Evolutionary conservation across 1,140 invertebrate species (phyloP), one percentile per base, ranked within the genome.

Genomic region (Thaumetopoea pityocampa): DNA sequence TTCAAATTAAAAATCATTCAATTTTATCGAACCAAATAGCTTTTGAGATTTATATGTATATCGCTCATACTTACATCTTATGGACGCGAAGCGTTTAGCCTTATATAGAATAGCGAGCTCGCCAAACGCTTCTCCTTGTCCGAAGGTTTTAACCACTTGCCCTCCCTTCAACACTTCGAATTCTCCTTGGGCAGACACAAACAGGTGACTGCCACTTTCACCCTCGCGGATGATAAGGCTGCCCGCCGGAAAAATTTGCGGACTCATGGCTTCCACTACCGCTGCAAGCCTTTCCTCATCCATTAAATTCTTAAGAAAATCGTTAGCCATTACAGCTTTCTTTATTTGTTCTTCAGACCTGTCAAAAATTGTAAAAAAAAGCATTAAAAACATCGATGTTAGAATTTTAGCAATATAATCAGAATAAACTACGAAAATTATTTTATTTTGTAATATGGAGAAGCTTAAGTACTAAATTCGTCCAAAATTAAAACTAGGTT

Each of bases 81-180:
- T 92, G 3, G 94, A 93, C 11, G 95, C 94, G 26, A 94, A 92
- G 61, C 96, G 84, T 54, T 94, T 96, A 15, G 95, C 96, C 85
- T 96, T 97, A 79, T 98, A 98, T 3, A 98, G 85, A 58, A 97
- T 93, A 1, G 96, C 96, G 15, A 98, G 85, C 86, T 98, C 96
- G 11, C 96, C 96, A 78, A 98, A 98, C 1, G 94, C 96, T 50
- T 94, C 92, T 7, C 94, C 95, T 0, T 92, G 89, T 1, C 92
- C 91, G 69, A 98, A 94, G 38, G 86, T 91, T 27, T 92, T 92
- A 18, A 96, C 89, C 6, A 92, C 88, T 47, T 92, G 90, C 17
- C 91, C 89, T 49, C 91, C 90, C 65, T 96, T 96, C 11, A 94
- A 90, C 1, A 96, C 93, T 77, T 98, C 93, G 56, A 96, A 93